phyloP scores from a whole-genome alignment of 2,113 vertebrate species.

The Corythoichthys intestinalis region DNA sequence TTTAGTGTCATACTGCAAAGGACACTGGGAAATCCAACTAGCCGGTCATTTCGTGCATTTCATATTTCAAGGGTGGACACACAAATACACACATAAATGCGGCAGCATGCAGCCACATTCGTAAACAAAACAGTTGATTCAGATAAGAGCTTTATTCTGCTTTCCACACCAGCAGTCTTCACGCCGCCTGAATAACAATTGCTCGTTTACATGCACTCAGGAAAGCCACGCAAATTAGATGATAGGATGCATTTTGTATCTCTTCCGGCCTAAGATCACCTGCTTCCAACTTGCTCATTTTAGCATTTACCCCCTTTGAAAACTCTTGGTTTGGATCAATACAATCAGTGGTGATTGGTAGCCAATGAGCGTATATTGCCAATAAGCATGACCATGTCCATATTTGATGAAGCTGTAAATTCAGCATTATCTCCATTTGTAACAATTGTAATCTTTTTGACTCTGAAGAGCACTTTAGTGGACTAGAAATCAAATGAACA shows the following conservation, averaged over 20 bases:
- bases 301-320: not conserved
- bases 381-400: conserved; percentile 52
- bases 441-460: too few species aligned
- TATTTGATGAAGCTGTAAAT: conserved; percentile 43
- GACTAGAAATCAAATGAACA: too few species aligned
- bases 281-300: not conserved
- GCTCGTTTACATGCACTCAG: conserved; percentile 3
- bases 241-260: not conserved
- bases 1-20: not conserved
- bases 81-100: not conserved
- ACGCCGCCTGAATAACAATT: conserved; percentile 23
- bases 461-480: too few species aligned
- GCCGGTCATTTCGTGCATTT: not conserved
- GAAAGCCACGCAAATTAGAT: conserved; percentile 21
- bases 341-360: conserved; percentile 44
- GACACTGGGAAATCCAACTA: not conserved
- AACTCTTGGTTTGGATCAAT: conserved; percentile 20
- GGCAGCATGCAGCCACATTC: conserved; percentile 3
- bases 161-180: conserved; percentile 2
- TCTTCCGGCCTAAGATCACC: not conserved
- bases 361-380: conserved; percentile 45
- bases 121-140: not conserved
- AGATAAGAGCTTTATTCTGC: conserved; percentile 1
- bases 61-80: conserved; percentile 5
- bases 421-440: not conserved